Evolutionary conservation across 2,888 invertebrate genomes (phyloP).

Genomic region (Rotaria sp.): DNA sequence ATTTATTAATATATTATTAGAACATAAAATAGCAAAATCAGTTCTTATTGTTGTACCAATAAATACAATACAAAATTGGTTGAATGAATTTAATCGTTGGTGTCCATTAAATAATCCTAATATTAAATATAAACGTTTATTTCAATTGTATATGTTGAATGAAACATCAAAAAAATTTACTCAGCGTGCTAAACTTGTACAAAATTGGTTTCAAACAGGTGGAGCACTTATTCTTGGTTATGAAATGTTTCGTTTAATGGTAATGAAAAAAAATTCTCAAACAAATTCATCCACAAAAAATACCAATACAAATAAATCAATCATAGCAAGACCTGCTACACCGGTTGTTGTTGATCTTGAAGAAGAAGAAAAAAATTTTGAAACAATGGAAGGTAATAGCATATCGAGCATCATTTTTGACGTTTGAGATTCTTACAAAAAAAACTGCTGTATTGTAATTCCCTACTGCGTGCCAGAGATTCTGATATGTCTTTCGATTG

Average conservation of each 20-base stretch:
- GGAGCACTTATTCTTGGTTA: slow-evolving; percentile 81
- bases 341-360: slow-evolving; percentile 49
- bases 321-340: background rate
- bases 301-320: background rate
- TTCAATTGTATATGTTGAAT: slow-evolving; percentile 79
- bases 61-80: slow-evolving; percentile 95
- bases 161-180: slow-evolving; percentile 84
- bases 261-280: background rate
- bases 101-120: slow-evolving; percentile 61
- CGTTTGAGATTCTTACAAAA: too few species aligned
- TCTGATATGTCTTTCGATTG: too few species aligned
- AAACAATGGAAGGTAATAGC: slow-evolving; percentile 21
- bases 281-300: background rate
- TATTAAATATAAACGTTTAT: slow-evolving; percentile 62
- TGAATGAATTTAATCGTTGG: slow-evolving; percentile 95
- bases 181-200: slow-evolving; percentile 66
- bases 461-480: too few species aligned
- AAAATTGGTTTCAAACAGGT: slow-evolving; percentile 35
- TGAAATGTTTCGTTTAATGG: slow-evolving; percentile 75
- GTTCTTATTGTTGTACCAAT: slow-evolving; percentile 79
- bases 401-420: too few species aligned
- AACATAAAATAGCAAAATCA: slow-evolving; percentile 77
- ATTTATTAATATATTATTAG: slow-evolving; percentile 87
- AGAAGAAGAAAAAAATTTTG: slow-evolving; percentile 29
- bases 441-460: too few species aligned